Base-by-base conservation (phyloP, 2,888 invertebrate genomes). In the Leucozona laternaria region DNA sequence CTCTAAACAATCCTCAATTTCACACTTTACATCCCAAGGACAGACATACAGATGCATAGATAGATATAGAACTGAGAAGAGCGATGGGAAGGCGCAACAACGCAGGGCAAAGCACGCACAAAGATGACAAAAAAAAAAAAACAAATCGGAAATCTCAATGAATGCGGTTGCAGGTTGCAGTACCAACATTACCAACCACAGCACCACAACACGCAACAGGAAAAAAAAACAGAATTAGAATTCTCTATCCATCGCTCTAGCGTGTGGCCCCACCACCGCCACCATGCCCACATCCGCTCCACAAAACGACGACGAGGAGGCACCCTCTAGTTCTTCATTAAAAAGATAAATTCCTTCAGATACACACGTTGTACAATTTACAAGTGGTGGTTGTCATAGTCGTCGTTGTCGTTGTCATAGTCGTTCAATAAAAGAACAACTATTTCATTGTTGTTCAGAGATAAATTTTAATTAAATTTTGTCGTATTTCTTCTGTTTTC, bases 271-370 rank as follows among this genome's bases (percentile, higher is more conserved):
- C 13, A 60, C 37, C 20, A 6, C 57, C 17, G 60, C 64, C 43
- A 28, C 11, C 28, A 28, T 1, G 31, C 22, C 22, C 4, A 77
- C 77, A 60, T 78, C 81, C 78, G 81, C 68, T 86, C 73, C 43
- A 68, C 76, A 80, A 60, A 60, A 68, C 55, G 25, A 53, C n/a
- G 57, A 68, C 55, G 25, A 53, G 10, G 57, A 17, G 10, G 81
- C 81, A 77, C 78, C 72, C 85, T 81, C 85, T 81, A 75, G 78
- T 73, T 86, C 78, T 81, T 78, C 78, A 78, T 78, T 81, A 70
- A 86, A 68, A 81, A 86, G 78, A 86, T 81, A 86, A 81, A 86
- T 86, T 86, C 85, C 85, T 78, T 86, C 43, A 76, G 77, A 70
- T 58, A 80, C 72, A 72, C 71, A 20, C 68, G 7, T 50, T 50